phyloP scores from a whole-genome alignment of 2,888 invertebrate species.

The Leptopterna dolabrata region DNA sequence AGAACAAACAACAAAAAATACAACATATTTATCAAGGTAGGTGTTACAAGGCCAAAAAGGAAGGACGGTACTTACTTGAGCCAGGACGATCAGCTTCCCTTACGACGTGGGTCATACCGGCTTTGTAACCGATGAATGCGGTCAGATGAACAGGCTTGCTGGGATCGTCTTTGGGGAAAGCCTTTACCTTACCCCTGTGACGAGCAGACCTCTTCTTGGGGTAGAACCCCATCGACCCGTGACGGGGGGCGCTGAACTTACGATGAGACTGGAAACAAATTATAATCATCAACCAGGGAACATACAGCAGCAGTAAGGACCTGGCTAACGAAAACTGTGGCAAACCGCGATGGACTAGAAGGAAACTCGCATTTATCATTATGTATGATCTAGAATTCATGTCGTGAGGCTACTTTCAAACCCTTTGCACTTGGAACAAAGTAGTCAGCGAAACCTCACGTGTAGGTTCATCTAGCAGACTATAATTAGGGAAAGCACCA shows the following conservation, averaged over 20 bases:
- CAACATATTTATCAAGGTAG: too few relatives aligned
- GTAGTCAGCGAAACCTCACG: constrained; percentile 44
- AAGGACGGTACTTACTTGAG: constrained; percentile 85
- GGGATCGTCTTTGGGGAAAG: constrained; percentile 98
- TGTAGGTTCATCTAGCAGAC: not conserved
- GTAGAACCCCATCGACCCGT: constrained; percentile 99
- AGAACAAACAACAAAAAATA: too few relatives aligned
- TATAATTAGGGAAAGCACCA: constrained; percentile 40
- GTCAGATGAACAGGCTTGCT: constrained; percentile 97
- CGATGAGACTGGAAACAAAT: constrained; percentile 88
- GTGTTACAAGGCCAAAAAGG: too few relatives aligned
- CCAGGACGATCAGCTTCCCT: constrained; percentile 98
- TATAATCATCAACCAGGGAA: not conserved
- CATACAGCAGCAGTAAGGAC: not conserved
- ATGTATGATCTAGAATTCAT: not conserved
- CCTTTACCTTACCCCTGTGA: constrained; percentile 99
- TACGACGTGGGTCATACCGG: constrained; percentile 99
- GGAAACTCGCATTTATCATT: not conserved
- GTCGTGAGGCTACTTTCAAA: constrained; percentile 50
- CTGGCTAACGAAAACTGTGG: too few relatives aligned
- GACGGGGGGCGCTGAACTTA: constrained; percentile 99
- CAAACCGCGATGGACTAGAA: not conserved
- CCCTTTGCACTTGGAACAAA: constrained; percentile 26
- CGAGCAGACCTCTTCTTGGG: constrained; percentile 97
- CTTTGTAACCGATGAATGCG: constrained; percentile 97